phyloP scores from a whole-genome alignment of 2,113 vertebrate genomes.

The Merops nubicus region DNA sequence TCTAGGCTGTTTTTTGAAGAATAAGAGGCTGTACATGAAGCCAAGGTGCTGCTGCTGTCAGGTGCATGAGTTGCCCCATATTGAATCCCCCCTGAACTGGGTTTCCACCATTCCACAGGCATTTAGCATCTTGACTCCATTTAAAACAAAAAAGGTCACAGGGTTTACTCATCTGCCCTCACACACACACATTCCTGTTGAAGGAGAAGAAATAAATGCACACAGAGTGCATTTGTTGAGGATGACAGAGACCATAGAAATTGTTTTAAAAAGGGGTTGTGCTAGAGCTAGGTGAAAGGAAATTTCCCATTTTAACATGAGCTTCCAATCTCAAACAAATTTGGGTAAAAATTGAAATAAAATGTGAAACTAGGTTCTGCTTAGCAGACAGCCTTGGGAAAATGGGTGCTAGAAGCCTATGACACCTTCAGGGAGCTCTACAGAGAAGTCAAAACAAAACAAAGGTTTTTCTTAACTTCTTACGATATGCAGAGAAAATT shows the following conservation, averaged over 20 bases:
- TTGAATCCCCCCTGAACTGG: background rate
- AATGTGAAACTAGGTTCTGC: background rate
- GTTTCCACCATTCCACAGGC: background rate
- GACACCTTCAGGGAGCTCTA: background rate
- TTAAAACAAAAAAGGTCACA: background rate
- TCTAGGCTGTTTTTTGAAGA: background rate
- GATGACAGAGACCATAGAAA: background rate
- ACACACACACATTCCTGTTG: background rate
- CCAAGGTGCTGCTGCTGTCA: background rate
- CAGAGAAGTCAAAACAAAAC: background rate
- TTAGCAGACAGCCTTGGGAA: background rate
- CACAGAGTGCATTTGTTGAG: fast-evolving
- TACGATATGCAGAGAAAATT: background rate
- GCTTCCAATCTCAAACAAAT: background rate
- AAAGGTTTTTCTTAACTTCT: background rate
- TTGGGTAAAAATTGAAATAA: background rate
- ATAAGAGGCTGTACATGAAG: background rate
- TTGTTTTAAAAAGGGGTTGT: background rate
- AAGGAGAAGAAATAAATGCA: background rate
- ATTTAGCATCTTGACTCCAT: background rate
- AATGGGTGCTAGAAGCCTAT: background rate
- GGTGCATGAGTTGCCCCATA: background rate
- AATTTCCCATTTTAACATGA: background rate
- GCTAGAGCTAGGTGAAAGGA: background rate
- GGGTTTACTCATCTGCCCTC: background rate